phyloP scores from a whole-genome alignment of 2,797 vertebrate genomes.

The Coracias cyanogaster region DNA sequence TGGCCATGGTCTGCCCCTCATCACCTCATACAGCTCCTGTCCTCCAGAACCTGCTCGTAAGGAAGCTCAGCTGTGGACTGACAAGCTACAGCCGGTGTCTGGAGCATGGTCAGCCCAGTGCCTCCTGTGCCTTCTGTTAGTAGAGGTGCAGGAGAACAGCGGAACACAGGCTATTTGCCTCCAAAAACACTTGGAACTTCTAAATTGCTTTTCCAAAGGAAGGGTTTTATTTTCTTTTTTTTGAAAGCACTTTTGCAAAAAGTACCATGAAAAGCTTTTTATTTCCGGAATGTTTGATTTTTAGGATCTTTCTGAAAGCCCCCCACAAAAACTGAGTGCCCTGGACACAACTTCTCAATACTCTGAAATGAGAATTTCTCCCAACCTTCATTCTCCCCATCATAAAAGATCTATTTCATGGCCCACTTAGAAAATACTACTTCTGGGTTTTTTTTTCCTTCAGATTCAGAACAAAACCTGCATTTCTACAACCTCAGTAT shows the following conservation, averaged over 20 bases:
- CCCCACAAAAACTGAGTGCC: neutral
- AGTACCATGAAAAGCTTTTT: neutral
- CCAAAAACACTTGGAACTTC: neutral
- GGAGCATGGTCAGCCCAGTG: accelerated
- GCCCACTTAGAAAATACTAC: neutral
- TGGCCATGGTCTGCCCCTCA: neutral
- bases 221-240: neutral
- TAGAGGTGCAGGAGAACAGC: neutral
- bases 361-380: neutral
- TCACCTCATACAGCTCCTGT: neutral
- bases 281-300: neutral
- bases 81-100: too few relatives aligned
- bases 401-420: neutral
- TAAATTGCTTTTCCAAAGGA: neutral
- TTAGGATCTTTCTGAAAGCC: neutral
- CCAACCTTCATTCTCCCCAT: neutral
- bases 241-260: neutral
- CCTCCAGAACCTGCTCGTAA: neutral
- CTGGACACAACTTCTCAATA: neutral
- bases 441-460: neutral
- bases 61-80: neutral
- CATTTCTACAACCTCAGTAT: neutral
- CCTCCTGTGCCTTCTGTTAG: neutral
- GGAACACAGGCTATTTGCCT: neutral
- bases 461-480: neutral